Evolutionary conservation across 2,888 invertebrate species (phyloP).

Genomic region (Zele albiditarsus): DNA sequence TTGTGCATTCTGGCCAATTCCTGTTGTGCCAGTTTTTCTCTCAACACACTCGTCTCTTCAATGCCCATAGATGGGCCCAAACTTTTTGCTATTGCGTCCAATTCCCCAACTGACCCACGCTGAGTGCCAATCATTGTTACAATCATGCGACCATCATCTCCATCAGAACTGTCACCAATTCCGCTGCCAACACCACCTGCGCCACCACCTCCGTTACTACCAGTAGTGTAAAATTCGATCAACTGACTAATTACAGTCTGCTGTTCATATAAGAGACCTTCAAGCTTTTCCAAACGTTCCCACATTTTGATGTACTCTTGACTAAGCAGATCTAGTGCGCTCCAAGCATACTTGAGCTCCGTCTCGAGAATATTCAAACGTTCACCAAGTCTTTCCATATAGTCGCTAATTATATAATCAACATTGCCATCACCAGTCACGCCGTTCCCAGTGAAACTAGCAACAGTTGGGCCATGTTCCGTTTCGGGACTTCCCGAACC

Average conservation of each 20-base stretch:
- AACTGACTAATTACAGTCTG: constrained; percentile 92
- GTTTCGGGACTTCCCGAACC: constrained; percentile 58
- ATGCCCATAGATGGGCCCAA: constrained; percentile 66
- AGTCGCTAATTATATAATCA: constrained; percentile 89
- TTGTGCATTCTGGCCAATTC: constrained; percentile 67
- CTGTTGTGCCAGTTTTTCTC: constrained; percentile 67
- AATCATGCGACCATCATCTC: constrained; percentile 40
- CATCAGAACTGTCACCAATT: constrained; percentile 55
- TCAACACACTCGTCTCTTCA: constrained; percentile 65
- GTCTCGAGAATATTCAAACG: constrained; percentile 91
- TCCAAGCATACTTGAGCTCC: constrained; percentile 93
- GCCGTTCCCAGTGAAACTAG: constrained; percentile 51
- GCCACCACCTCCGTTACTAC: constrained; percentile 73
- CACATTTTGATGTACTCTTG: constrained; percentile 96
- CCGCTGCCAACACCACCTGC: constrained; percentile 47
- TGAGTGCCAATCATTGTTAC: constrained; percentile 55
- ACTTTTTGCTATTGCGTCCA: constrained; percentile 69
- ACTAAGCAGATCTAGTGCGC: constrained; percentile 90
- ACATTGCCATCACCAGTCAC: constrained; percentile 60
- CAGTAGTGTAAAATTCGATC: constrained; percentile 83
- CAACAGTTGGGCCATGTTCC: constrained; percentile 59
- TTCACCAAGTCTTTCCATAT: constrained; percentile 92
- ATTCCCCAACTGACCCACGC: constrained; percentile 64
- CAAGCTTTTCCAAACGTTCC: constrained; percentile 91
- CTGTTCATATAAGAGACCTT: constrained; percentile 89